A percentile compares a stretch with the other conserved stretches of the same genome.
These are phyloP conservation scores for Pristiophorus japonicus DNA, from an alignment of 2,113 vertebrate genomes.

Conservation along the genomic window DNA sequence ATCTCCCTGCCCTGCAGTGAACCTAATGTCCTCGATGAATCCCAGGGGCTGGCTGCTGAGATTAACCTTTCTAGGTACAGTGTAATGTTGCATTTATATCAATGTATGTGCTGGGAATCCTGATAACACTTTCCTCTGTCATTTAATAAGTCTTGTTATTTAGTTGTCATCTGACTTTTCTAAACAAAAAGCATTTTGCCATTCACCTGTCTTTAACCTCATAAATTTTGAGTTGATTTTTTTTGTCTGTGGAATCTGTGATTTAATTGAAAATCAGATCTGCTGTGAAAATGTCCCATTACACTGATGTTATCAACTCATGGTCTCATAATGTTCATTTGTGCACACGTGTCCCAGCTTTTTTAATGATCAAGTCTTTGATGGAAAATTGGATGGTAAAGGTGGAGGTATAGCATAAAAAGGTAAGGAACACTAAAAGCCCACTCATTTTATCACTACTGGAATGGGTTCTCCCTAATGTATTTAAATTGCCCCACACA, in stretches of 20 bases:
- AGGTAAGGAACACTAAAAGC: neutral
- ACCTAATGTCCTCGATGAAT: constrained; percentile 99
- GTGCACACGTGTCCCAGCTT: constrained; percentile 48
- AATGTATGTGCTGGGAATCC: constrained; percentile 78
- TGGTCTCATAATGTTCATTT: constrained; percentile 53
- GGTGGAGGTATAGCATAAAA: constrained; percentile 30
- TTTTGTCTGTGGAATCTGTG: constrained; percentile 5
- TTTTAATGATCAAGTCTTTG: constrained; percentile 43
- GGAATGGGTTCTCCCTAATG: neutral
- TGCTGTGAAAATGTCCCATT: neutral
- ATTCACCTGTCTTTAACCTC: constrained; percentile 25
- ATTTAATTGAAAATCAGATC: constrained; percentile 23
- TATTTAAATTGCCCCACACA: neutral
- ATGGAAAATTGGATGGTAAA: constrained; percentile 38
- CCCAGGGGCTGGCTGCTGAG: constrained; percentile 95
- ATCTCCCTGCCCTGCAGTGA: constrained; percentile 92
- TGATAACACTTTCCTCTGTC: constrained; percentile 24
- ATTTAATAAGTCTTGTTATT: constrained; percentile 28
- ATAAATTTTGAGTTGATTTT: neutral
- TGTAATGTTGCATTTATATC: constrained; percentile 76
- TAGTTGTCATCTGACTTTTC: neutral
- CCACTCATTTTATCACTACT: neutral
- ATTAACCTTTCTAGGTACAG: constrained; percentile 99
- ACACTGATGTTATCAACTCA: constrained; percentile 43
- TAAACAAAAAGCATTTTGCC: neutral